phyloP scores from a whole-genome alignment of 1,140 invertebrate genomes.

The Cherax destructor region DNA sequence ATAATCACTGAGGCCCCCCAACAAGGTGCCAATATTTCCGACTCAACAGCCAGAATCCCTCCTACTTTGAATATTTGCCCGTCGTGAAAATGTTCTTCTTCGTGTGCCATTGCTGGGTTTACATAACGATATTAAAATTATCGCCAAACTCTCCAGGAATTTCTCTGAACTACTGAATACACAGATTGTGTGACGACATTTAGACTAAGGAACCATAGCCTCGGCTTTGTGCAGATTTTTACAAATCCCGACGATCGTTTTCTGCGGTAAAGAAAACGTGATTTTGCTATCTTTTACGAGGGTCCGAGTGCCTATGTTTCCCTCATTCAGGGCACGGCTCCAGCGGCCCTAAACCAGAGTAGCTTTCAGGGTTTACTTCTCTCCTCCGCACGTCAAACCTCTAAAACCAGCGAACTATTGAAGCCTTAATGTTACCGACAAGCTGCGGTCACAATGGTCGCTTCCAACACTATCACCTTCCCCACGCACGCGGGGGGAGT shows the following conservation, averaged over 20 bases:
- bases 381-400: not conserved
- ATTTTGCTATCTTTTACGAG: not conserved
- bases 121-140: not conserved
- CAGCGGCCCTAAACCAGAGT: not conserved
- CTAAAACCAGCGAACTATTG: not conserved
- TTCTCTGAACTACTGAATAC: not conserved
- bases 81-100: not conserved
- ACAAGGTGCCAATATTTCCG: not conserved
- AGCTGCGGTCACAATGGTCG: not conserved
- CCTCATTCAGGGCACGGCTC: not conserved
- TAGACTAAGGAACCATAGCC: not conserved
- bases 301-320: not conserved
- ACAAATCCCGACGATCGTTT: not conserved
- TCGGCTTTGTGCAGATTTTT: not conserved
- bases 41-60: not conserved
- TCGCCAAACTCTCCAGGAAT: not conserved
- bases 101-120: not conserved
- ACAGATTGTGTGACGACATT: not conserved
- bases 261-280: slow-evolving; percentile 10
- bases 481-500: too few species aligned
- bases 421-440: not conserved
- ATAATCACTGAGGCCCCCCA: not conserved
- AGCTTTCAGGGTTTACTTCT: not conserved
- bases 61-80: not conserved
- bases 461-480: too few species aligned